Base-by-base conservation (phyloP, 2,113 vertebrate species). In the Danionella cerebrum region DNA sequence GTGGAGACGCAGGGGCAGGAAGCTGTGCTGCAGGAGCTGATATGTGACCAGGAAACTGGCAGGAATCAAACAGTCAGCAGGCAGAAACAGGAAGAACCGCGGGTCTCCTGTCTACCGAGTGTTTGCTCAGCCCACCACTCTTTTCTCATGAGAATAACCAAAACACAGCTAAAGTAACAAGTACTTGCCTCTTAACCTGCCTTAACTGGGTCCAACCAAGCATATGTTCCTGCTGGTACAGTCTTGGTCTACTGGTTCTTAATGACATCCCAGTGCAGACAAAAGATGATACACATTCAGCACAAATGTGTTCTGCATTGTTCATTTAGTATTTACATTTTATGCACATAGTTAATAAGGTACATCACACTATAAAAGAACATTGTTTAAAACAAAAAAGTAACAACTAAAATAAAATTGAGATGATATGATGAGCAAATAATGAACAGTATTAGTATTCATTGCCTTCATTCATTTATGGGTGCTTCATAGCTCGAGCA, bases 21-120 rank as follows among this genome's bases (percentile, higher is more conserved):
- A 82, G 55, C 59, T 24, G 74, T 78, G 74, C 36, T 71, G 72
- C 65, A 44, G 76, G 75, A 65, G 31, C 75, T 71, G 74, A 76
- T 78, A 77, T 75, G 62, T 73, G 52, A 73, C 70, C 74, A 79
- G 79, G 79, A 81, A 81, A 66, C 64, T 54, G 60, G 65, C 70
- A 73, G 70, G 69, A 75, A 76, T 76, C 70, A 73, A 73, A 77
- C 60, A 44, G 63, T 39, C 47, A 65, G 47, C 74, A 67, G 42
- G 66, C 70, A 70, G 69, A 63, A 57, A 78, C 70, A 60, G 75
- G 74, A 75, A 82, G 44, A 65, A 67, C 62, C 2, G 45, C 53
- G 42, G 67, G 76, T 65, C 79, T 72, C 72, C 78, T 70, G 71
- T 76, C 76, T 78, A 69, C 69, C 70, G 66, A 54, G 69, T 81